Base-by-base conservation (phyloP, 1,140 invertebrate genomes). In the Drosophila erecta region DNA sequence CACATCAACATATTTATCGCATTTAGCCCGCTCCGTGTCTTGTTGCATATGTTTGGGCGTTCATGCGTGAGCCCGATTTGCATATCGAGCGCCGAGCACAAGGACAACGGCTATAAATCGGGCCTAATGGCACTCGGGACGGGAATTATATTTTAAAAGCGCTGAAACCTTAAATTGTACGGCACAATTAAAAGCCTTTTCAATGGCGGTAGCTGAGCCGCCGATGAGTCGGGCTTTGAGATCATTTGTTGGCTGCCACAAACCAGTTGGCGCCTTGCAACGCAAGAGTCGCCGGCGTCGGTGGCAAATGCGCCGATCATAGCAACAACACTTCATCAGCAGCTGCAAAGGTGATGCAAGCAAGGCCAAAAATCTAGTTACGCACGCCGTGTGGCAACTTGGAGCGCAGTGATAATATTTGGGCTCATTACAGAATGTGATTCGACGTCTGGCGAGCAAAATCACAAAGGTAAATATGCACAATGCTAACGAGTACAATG, bases 21-120 rank as follows among this genome's bases (percentile, higher is more conserved):
- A 74, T 79, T 66, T 79, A 40, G 76, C 17, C 41, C 41, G 41
- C 49, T 67, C 14, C 67, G 33, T 73, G 76, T 79, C 76, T 66
- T 74, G 76, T 74, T 79, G 70, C 77, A 80, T 80, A 80, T 80
- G 77, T 80, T 80, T 70, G 76, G 70, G 76, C 76, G 58, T 79
- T 79, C 77, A 79, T 62, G 76, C 76, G 77, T 75, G 72, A 75
- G 65, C 62, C 53, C 73, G 76, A 80, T 80, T 80, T 80, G 76
- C 77, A 80, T 80, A 79, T 79, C 64, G 67, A 75, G 62, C 51
- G 59, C 46, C 44, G 41, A 65, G 43, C 69, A 67, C 57, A 8
- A 58, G 69, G 56, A 79, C 79, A 79, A 79, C 76, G 54, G 79
- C 74, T 70, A 79, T 79, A 79, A 79, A 79, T 79, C 76, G 76